Percentiles rank a stretch among this genome's conserved stretches.
phyloP scores from a whole-genome alignment of 2,797 vertebrate species.

The Lepus townsendii region DNA sequence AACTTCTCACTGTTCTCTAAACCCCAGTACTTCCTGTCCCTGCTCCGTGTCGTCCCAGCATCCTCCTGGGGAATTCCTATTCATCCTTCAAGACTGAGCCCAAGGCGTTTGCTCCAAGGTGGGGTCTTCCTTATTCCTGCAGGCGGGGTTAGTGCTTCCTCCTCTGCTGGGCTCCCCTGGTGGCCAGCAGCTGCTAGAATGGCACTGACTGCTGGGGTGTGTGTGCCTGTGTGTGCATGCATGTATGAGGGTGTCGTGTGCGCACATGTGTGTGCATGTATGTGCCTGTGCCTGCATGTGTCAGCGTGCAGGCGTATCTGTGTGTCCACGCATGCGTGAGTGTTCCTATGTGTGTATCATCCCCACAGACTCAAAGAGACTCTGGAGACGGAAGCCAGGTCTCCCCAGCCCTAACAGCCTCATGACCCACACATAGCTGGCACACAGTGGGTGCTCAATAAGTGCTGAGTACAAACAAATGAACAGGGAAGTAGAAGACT shows the following conservation, averaged over 20 bases:
- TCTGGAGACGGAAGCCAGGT: neutral
- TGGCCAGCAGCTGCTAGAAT: too few species aligned
- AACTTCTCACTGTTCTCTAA: neutral
- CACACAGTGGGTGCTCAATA: slow-evolving; percentile 6
- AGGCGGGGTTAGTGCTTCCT: neutral
- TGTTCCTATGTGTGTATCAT: neutral
- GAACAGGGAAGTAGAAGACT: neutral
- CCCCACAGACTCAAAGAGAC: neutral
- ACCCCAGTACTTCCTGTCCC: neutral
- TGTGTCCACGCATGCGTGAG: too few species aligned
- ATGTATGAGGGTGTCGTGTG: too few species aligned
- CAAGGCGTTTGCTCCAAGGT: neutral
- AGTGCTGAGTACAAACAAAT: slow-evolving; percentile 42
- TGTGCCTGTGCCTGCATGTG: too few species aligned
- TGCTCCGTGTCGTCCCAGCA: neutral
- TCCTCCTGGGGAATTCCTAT: neutral
- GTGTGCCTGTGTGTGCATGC: too few species aligned
- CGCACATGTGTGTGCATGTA: too few species aligned
- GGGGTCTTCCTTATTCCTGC: neutral
- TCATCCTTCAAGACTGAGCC: neutral
- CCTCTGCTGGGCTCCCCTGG: neutral
- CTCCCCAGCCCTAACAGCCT: neutral
- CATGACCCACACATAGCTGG: neutral
- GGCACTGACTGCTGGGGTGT: neutral
- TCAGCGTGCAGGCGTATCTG: accelerated